Conservation (phyloP, 35 echinoderm and acorn worm genomes). For the Apostichopus parvimensis region DNA sequence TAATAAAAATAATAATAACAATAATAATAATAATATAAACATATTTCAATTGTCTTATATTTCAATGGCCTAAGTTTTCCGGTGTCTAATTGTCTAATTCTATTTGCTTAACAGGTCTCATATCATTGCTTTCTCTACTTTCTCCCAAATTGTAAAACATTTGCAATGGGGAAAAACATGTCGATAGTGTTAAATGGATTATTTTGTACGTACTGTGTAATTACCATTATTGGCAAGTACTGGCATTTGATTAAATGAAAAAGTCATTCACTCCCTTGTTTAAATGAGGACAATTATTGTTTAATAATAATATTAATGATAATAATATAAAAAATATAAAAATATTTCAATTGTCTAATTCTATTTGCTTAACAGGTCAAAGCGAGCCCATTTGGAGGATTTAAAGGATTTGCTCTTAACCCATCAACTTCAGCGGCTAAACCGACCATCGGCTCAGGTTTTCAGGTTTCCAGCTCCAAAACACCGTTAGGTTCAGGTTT, state of each 20-base stretch:
- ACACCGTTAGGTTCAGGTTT: not conserved
- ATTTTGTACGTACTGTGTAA: no score
- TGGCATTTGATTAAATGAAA: no score
- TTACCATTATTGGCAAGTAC: no score
- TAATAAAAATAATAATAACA: no score
- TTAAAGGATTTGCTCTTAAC: constrained; percentile 34
- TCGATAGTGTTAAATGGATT: no score
- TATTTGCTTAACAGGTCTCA: not conserved
- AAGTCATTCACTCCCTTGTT: no score
- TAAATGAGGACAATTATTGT: no score
- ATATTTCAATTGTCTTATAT: not conserved
- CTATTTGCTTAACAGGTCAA: not conserved
- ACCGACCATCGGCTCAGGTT: not conserved
- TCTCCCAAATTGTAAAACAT: not conserved
- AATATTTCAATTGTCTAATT: not conserved
- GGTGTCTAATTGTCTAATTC: not conserved
- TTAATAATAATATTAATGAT: no score
- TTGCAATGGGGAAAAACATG: not conserved
- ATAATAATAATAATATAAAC: not conserved
- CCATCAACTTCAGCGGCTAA: not conserved
- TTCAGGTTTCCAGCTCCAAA: constrained; percentile 21
- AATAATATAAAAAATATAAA: not conserved
- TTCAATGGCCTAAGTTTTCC: no score
- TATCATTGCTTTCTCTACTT: no score
- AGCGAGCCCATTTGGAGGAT: constrained; percentile 20